A percentile compares a stretch with the other conserved stretches of the same genome.
These are phyloP conservation scores for Anaspis maculata DNA, from an alignment of 2,888 invertebrate species.

Conservation along the genomic window DNA sequence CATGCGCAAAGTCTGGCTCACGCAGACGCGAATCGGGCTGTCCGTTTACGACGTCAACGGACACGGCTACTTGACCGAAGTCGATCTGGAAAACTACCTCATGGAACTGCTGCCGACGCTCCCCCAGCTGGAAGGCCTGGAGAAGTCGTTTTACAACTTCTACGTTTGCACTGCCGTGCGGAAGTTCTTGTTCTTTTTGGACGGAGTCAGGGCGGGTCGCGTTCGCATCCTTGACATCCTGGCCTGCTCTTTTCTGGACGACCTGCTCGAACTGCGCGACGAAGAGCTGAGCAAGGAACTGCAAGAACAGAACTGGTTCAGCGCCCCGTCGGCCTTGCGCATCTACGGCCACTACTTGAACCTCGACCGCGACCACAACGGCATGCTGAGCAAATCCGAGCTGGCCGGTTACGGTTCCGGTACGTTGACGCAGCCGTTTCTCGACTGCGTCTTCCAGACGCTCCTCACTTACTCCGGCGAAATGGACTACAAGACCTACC, in stretches of 20 bases:
- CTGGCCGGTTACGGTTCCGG: conserved; percentile 84
- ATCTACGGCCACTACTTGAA: conserved; percentile 93
- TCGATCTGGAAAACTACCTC: conserved; percentile 89
- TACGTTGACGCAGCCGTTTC: conserved; percentile 81
- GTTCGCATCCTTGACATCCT: conserved; percentile 88
- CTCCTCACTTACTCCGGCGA: conserved; percentile 91
- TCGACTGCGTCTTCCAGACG: conserved; percentile 90
- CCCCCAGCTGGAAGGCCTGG: conserved; percentile 81
- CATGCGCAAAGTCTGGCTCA: conserved; percentile 91
- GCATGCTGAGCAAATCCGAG: conserved; percentile 89
- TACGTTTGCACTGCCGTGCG: conserved; percentile 94
- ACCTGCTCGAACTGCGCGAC: conserved; percentile 63
- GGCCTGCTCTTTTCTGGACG: conserved; percentile 85
- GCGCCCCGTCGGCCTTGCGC: conserved; percentile 76
- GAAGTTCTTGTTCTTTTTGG: conserved; percentile 93
- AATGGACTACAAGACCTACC: conserved; percentile 95
- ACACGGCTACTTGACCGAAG: conserved; percentile 54
- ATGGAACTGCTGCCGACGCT: conserved; percentile 87
- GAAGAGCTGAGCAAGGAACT: conserved; percentile 62
- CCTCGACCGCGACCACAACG: conserved; percentile 89
- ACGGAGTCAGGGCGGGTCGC: conserved; percentile 78
- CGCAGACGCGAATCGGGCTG: conserved; percentile 88
- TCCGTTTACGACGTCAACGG: conserved; percentile 90
- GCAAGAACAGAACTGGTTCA: conserved; percentile 88
- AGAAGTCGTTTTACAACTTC: conserved; percentile 90